phyloP scores from a whole-genome alignment of 2,888 invertebrate genomes.

The Phlogophora meticulosa region DNA sequence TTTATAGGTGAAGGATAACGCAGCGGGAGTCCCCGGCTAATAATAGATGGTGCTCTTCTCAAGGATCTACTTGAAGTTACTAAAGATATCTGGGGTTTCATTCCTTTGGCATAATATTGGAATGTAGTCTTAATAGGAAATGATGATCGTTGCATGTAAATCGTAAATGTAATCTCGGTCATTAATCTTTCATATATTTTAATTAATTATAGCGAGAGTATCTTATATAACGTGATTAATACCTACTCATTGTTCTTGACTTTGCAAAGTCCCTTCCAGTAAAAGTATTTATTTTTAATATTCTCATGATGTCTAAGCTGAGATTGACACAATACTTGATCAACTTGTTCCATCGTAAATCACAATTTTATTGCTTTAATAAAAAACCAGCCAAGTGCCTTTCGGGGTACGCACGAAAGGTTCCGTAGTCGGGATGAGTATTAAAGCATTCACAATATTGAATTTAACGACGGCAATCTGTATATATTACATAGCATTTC shows the following conservation, averaged over 20 bases:
- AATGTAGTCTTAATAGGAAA: slow-evolving; percentile 25
- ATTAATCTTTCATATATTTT: slow-evolving; percentile 35
- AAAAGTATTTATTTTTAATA: slow-evolving; percentile 42
- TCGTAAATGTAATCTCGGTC: slow-evolving; percentile 34
- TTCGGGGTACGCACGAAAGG: no score
- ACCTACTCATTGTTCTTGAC: slow-evolving; percentile 35
- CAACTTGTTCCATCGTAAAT: slow-evolving; percentile 48
- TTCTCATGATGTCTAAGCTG: slow-evolving; percentile 22
- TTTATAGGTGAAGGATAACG: slow-evolving; percentile 31
- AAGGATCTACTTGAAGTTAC: slow-evolving; percentile 14
- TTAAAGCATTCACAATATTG: no score
- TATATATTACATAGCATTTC: no score
- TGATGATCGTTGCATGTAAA: slow-evolving; percentile 15
- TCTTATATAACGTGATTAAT: slow-evolving; percentile 31
- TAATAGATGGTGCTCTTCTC: slow-evolving; percentile 31
- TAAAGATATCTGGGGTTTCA: slow-evolving; percentile 6
- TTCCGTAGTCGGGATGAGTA: no score
- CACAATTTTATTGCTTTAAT: slow-evolving; percentile 37
- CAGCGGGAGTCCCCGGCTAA: slow-evolving; percentile 47
- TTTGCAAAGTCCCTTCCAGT: slow-evolving; percentile 34
- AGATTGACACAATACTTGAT: slow-evolving; percentile 45
- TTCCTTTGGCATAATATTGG: slow-evolving; percentile 17
- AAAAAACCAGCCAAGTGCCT: not conserved
- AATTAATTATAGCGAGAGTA: slow-evolving; percentile 35
- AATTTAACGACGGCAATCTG: no score